These are phyloP conservation scores for Drosophila algonquin DNA, from an alignment of 2,888 invertebrate genomes.

Conservation along the genomic window DNA sequence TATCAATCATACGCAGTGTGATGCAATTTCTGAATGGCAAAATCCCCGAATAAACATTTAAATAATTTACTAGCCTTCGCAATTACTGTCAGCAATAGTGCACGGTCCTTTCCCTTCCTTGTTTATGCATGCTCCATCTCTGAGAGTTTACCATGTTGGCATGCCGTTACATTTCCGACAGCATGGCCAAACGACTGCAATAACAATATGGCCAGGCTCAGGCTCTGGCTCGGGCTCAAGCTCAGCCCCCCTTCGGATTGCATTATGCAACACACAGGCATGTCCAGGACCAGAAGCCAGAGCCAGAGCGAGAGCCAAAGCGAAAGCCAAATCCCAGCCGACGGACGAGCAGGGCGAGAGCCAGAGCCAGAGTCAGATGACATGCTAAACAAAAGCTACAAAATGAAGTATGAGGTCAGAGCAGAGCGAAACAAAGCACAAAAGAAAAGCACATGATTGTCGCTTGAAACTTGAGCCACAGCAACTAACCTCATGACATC, in stretches of 20 bases:
- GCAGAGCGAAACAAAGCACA: constrained; percentile 47
- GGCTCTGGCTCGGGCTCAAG: constrained; percentile 18
- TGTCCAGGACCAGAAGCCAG: constrained; percentile 16
- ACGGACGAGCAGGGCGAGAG: not conserved
- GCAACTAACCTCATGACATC: constrained; percentile 80
- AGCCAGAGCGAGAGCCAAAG: constrained; percentile 13
- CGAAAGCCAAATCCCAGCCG: not conserved
- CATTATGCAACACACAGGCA: constrained; percentile 63
- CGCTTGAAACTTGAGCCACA: constrained; percentile 78
- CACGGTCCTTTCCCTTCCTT: constrained; percentile 59
- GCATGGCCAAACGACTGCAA: constrained; percentile 48
- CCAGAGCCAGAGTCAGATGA: constrained; percentile 49
- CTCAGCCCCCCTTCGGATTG: constrained; percentile 54
- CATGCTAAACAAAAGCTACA: constrained; percentile 75
- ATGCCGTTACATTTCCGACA: constrained; percentile 72
- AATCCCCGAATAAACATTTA: constrained; percentile 67
- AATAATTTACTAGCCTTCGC: constrained; percentile 67
- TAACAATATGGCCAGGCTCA: constrained; percentile 28
- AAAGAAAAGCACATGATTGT: constrained; percentile 78
- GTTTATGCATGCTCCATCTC: constrained; percentile 45
- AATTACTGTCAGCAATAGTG: constrained; percentile 72
- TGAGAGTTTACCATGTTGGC: constrained; percentile 48
- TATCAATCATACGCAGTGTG: constrained; percentile 65
- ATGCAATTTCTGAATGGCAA: constrained; percentile 40
- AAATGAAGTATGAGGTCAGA: constrained; percentile 80